phyloP scores from a whole-genome alignment of 2,113 vertebrate genomes.

The Hyla sarda region DNA sequence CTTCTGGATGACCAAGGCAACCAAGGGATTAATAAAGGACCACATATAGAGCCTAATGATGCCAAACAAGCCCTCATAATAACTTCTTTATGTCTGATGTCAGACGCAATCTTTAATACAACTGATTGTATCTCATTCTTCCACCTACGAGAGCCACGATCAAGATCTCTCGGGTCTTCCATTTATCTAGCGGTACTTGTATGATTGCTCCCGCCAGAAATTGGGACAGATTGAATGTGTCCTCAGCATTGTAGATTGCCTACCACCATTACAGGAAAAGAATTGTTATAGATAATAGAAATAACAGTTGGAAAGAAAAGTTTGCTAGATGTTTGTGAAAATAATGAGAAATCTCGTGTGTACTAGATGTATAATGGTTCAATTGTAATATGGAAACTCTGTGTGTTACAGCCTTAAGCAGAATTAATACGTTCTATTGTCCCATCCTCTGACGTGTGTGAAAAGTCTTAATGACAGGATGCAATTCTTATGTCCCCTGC shows the following conservation, averaged over 20 bases:
- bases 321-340: background rate
- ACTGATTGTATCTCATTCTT: background rate
- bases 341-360: background rate
- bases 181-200: background rate
- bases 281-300: background rate
- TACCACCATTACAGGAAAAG: background rate
- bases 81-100: background rate
- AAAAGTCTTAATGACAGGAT: background rate
- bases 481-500: constrained; percentile 61
- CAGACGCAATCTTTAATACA: background rate
- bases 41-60: background rate
- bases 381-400: background rate
- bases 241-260: background rate
- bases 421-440: background rate
- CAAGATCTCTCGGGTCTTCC: background rate
- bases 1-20: too few relatives aligned
- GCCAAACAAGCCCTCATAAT: background rate
- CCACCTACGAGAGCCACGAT: background rate
- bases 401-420: background rate
- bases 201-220: background rate
- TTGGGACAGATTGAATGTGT: background rate
- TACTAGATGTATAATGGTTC: too few relatives aligned
- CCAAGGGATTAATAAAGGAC: background rate
- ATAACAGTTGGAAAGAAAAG: background rate
- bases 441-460: too few relatives aligned